A percentile compares a stretch with the other conserved stretches of the same genome.
Evolutionary conservation across 2,113 vertebrate species (phyloP).

Genomic region (Larimichthys crocea): DNA sequence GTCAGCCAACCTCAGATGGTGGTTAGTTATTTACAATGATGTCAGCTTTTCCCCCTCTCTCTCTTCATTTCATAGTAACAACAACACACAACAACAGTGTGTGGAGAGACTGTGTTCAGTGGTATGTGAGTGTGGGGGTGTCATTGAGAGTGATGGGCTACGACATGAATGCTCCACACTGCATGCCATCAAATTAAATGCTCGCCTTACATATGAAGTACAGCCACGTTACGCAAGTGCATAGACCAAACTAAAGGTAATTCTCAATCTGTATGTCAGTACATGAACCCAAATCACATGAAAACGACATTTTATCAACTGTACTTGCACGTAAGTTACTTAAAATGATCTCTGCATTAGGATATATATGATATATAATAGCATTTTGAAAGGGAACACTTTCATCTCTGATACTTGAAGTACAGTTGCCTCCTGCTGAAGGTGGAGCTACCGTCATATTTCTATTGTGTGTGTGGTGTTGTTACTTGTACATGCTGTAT

Average conservation of each 20-base stretch:
- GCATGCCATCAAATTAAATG: constrained; percentile 20
- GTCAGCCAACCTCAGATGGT: constrained; percentile 41
- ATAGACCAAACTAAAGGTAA: neutral
- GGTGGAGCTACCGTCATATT: neutral
- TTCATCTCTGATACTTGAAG: neutral
- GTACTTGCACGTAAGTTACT: neutral
- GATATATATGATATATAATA: neutral
- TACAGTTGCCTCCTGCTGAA: neutral
- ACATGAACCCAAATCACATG: neutral
- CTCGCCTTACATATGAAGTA: neutral
- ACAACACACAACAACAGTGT: constrained; percentile 29
- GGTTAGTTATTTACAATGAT: constrained; percentile 64
- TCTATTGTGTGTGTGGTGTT: neutral
- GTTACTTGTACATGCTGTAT: neutral
- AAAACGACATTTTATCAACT: neutral
- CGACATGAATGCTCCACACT: constrained; percentile 5
- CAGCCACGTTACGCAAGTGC: neutral
- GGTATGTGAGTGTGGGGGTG: constrained; percentile 5
- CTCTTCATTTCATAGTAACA: constrained; percentile 20
- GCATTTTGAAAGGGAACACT: neutral
- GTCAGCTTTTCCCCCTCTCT: constrained; percentile 1
- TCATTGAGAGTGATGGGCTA: constrained; percentile 5
- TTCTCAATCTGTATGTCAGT: neutral
- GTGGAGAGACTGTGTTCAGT: neutral
- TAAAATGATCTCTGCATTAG: neutral